Evolutionary conservation across 2,113 vertebrate species (phyloP).

Genomic region (Halichoerus grypus): DNA sequence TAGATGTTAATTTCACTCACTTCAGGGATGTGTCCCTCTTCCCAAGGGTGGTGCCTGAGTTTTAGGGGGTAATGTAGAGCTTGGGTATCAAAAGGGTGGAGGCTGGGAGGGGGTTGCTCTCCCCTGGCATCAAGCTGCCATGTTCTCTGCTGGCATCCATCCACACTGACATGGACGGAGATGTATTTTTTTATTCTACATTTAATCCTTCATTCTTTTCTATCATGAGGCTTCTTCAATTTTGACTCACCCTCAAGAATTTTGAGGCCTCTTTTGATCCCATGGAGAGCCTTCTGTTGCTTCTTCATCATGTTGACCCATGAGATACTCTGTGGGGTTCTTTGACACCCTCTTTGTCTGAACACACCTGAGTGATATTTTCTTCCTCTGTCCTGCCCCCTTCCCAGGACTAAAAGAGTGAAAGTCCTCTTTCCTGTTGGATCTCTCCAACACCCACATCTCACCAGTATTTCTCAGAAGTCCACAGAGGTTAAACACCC

Average conservation of each 20-base stretch:
- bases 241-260: neutral
- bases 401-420: neutral
- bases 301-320: neutral
- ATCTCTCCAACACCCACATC: neutral
- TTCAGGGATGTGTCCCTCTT: neutral
- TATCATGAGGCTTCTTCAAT: neutral
- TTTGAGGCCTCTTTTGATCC: neutral
- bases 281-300: neutral
- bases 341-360: neutral
- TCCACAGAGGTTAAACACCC: neutral
- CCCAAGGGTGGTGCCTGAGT: neutral
- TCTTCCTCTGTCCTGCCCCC: neutral
- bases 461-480: neutral
- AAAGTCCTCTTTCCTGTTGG: neutral
- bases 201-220: neutral
- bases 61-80: neutral
- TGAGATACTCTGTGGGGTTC: neutral
- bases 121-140: rapidly evolving
- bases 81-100: neutral
- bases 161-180: neutral
- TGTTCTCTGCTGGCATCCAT: no score
- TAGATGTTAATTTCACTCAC: neutral
- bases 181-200: neutral
- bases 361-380: neutral
- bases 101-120: neutral